These are phyloP conservation scores for Pseudoatta argentina DNA, from an alignment of 1,140 invertebrate species.

Conservation along the genomic window DNA sequence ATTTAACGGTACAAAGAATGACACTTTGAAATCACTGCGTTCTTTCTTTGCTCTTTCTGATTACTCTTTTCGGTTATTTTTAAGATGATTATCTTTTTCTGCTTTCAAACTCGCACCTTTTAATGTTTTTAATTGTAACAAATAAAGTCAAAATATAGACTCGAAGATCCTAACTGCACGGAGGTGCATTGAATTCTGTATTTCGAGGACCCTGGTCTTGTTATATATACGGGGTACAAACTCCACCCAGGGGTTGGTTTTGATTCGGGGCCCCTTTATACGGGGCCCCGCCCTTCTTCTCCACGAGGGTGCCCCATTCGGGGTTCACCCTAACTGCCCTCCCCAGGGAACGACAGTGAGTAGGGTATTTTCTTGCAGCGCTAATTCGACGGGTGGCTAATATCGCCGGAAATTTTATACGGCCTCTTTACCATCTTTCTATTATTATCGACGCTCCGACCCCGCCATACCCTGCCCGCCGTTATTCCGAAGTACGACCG, in stretches of 20 bases:
- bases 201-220: conserved; percentile 37
- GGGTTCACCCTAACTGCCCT: conserved; percentile 66
- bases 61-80: background rate
- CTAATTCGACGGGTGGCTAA: conserved; percentile 82
- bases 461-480: conserved; percentile 16
- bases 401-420: conserved; percentile 79
- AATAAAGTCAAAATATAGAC: background rate
- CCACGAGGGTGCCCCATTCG: conserved; percentile 69
- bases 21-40: conserved; percentile 2
- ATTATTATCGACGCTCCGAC: conserved; percentile 72
- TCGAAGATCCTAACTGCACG: conserved; percentile 63
- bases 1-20: background rate
- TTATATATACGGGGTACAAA: conserved; percentile 81
- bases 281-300: conserved; percentile 83
- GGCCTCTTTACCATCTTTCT: conserved; percentile 75
- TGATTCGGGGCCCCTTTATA: conserved; percentile 75
- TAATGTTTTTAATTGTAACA: conserved; percentile 2
- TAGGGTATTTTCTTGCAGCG: conserved; percentile 80
- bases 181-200: conserved; percentile 77
- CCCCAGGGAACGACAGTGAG: conserved; percentile 79
- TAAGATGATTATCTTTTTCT: background rate
- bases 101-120: background rate
- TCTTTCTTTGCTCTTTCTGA: background rate
- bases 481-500: conserved; percentile 57
- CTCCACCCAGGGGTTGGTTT: conserved; percentile 86